These are phyloP conservation scores for Leucophenga varia DNA, from an alignment of 1,140 invertebrate genomes.

Conservation along the genomic window DNA sequence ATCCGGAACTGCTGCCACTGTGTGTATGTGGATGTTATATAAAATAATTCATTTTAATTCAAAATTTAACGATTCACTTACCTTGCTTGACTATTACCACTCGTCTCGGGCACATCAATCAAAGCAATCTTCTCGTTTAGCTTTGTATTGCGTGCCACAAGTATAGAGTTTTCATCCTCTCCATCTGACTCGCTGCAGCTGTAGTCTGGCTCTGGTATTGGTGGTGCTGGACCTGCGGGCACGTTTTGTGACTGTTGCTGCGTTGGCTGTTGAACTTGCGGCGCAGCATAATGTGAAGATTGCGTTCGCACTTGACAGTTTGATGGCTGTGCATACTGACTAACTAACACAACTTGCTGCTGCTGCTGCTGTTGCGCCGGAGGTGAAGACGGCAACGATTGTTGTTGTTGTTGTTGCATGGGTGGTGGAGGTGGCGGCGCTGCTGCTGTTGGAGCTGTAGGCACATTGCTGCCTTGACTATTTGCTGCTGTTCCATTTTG, in stretches of 20 bases:
- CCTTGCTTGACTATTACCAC: constrained; percentile 70
- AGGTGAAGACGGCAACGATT: constrained; percentile 60
- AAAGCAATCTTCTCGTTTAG: constrained; percentile 52
- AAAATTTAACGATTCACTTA: constrained; percentile 32
- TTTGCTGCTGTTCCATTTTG: constrained; percentile 52
- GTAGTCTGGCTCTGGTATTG: constrained; percentile 88
- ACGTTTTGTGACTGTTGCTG: constrained; percentile 11
- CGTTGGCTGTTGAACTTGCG: constrained; percentile 27
- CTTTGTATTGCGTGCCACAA: constrained; percentile 51
- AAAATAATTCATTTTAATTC: neutral
- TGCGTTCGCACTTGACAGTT: constrained; percentile 1
- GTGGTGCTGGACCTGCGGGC: constrained; percentile 60
- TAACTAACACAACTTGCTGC: constrained; percentile 55
- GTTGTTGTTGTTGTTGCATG: constrained; percentile 78
- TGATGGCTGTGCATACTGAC: constrained; percentile 28
- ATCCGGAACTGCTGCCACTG: constrained; percentile 64
- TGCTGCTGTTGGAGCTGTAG: constrained; percentile 47
- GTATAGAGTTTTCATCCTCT: constrained; percentile 60
- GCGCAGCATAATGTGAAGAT: constrained; percentile 37
- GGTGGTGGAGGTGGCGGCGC: constrained; percentile 74
- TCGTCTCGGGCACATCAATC: constrained; percentile 61
- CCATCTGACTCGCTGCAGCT: constrained; percentile 78
- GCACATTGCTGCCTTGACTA: constrained; percentile 62
- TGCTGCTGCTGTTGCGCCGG: constrained; percentile 83
- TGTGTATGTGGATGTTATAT: too few species aligned